A percentile compares a stretch with the other conserved stretches of the same genome.
These are phyloP conservation scores for Abrostola tripartita DNA, from an alignment of 2,888 invertebrate species.

Conservation along the genomic window DNA sequence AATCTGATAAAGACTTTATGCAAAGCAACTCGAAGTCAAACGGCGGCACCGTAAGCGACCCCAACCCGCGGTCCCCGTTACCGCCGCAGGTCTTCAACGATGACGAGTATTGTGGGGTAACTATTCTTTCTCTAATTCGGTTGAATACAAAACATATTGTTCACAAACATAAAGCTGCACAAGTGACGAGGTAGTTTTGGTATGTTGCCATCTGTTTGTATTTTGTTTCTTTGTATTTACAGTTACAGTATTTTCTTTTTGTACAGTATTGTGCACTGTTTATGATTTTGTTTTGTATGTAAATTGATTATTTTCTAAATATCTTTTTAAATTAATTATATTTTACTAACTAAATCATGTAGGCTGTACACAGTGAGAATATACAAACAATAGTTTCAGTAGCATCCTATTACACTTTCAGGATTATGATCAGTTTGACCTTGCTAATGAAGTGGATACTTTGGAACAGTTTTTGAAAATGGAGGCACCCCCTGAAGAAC, in stretches of 20 bases:
- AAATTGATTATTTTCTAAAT: conserved; percentile 6
- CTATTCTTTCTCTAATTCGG: conserved; percentile 52
- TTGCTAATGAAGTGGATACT: conserved; percentile 96
- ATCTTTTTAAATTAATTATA: no score
- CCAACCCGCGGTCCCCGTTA: conserved; percentile 92
- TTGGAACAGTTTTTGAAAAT: conserved; percentile 96
- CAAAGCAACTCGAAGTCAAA: conserved; percentile 94
- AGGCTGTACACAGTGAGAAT: conserved; percentile 2
- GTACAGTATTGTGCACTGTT: conserved; percentile 27
- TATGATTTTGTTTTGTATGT: conserved; percentile 20
- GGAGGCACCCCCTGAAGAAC: conserved; percentile 87
- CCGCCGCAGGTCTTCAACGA: conserved; percentile 99
- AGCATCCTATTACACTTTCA: conserved; percentile 73
- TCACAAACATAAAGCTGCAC: conserved; percentile 19
- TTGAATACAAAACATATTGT: background rate
- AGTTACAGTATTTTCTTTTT: no score
- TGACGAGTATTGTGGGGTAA: conserved; percentile 97
- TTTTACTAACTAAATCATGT: background rate
- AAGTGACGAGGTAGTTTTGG: conserved; percentile 51
- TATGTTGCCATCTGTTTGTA: conserved; percentile 56
- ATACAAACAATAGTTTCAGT: conserved; percentile 29
- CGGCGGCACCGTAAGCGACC: conserved; percentile 92
- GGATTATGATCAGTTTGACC: conserved; percentile 98
- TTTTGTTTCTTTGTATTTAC: conserved; percentile 50
- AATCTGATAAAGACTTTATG: conserved; percentile 97